Evolutionary conservation across 2,888 invertebrate genomes (phyloP).

Genomic region (Melanostoma mellinum): DNA sequence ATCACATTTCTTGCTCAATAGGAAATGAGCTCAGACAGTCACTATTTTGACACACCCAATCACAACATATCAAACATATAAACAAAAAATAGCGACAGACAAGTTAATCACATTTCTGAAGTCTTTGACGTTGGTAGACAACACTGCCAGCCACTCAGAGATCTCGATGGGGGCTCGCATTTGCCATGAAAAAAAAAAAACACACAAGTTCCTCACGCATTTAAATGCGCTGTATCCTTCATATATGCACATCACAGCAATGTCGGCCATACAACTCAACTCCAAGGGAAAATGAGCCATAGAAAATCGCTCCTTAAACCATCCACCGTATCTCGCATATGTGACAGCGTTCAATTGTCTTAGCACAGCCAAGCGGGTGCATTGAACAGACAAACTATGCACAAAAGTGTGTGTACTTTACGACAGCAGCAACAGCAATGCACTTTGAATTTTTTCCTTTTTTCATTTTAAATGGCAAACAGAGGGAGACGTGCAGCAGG

Average conservation of each 20-base stretch:
- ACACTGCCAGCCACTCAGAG: not conserved
- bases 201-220: constrained; percentile 38
- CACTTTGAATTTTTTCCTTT: not conserved
- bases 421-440: constrained; percentile 18
- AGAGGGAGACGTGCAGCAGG: constrained; percentile 3
- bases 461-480: constrained; percentile 18
- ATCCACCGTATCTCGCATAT: not conserved
- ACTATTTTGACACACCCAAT: too few relatives aligned
- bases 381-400: constrained; percentile 52
- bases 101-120: constrained; percentile 19
- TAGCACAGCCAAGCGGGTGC: constrained; percentile 37
- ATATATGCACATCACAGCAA: constrained; percentile 51
- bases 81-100: not conserved
- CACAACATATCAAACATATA: constrained; percentile 13
- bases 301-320: not conserved
- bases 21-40: too few relatives aligned
- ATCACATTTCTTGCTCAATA: too few relatives aligned
- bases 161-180: constrained; percentile 1
- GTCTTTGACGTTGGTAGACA: not conserved
- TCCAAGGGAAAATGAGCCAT: not conserved
- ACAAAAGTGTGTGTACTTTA: constrained; percentile 44
- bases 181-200: not conserved
- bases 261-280: constrained; percentile 39
- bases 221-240: constrained; percentile 43
- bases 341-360: constrained; percentile 24